phyloP scores from a whole-genome alignment of 1,140 invertebrate genomes.

The Cotesia typhae region DNA sequence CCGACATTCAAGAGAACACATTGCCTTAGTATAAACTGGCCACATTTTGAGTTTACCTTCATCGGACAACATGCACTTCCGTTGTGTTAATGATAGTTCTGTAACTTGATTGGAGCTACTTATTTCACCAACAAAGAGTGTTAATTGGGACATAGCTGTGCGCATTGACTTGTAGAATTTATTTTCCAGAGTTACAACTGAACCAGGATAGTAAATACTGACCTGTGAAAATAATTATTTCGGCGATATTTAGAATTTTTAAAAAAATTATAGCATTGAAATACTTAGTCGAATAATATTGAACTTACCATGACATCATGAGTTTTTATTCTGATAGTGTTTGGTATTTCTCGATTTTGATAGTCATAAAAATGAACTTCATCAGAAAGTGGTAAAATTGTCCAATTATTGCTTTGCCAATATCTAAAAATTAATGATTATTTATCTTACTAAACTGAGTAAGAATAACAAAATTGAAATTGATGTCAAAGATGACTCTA shows the following conservation, averaged over 20 bases:
- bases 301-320: slow-evolving; percentile 25
- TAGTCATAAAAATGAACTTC: not conserved
- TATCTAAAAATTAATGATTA: slow-evolving; percentile 42
- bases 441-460: not conserved
- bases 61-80: slow-evolving; percentile 37
- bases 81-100: slow-evolving; percentile 33
- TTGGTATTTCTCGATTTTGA: not conserved
- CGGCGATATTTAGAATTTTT: slow-evolving; percentile 17
- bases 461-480: not conserved
- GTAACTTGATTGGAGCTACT: slow-evolving; percentile 7
- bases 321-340: slow-evolving; percentile 1
- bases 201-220: not conserved
- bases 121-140: slow-evolving; percentile 25
- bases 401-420: slow-evolving; percentile 49
- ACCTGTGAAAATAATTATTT: not conserved
- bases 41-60: slow-evolving; percentile 41
- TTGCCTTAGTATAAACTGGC: slow-evolving; percentile 41
- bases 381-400: slow-evolving; percentile 24
- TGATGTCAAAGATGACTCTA: not conserved
- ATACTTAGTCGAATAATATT: not conserved
- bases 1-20: slow-evolving; percentile 46
- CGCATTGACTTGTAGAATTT: not conserved
- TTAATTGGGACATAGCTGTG: not conserved
- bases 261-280: not conserved
- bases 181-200: not conserved